A percentile compares a stretch with the other conserved stretches of the same genome.
Evolutionary conservation across 2,113 vertebrate genomes (phyloP).

Genomic region (Poeciliopsis turrubarensis): DNA sequence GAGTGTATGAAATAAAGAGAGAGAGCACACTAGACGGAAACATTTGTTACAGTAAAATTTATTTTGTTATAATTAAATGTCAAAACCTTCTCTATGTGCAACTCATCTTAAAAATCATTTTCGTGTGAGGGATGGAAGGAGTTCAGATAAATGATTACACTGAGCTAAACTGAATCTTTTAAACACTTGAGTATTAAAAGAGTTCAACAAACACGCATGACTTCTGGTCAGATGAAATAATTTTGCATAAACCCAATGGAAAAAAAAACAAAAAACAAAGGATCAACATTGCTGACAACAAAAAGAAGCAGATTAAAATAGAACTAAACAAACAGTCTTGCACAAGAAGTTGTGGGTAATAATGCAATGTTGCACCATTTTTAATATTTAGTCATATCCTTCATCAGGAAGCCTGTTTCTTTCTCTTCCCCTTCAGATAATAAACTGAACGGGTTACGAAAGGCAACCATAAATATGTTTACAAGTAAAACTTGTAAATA

Average conservation of each 20-base stretch:
- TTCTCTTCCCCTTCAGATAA: not conserved
- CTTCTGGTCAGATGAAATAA: not conserved
- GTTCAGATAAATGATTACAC: not conserved
- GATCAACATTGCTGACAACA: no score
- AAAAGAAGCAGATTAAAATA: no score
- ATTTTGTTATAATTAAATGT: not conserved
- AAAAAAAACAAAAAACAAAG: not conserved
- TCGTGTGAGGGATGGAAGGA: no score
- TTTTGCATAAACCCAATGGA: not conserved
- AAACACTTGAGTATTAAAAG: not conserved
- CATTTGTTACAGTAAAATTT: not conserved
- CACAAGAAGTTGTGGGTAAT: not conserved
- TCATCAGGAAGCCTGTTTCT: no score
- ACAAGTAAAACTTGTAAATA: not conserved
- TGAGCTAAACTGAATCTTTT: not conserved
- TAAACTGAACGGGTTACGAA: not conserved
- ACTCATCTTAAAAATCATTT: not conserved
- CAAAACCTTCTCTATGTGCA: no score
- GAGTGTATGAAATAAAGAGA: constrained; percentile 7
- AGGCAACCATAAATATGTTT: not conserved
- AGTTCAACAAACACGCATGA: not conserved
- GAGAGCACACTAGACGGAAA: not conserved
- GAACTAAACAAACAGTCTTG: no score
- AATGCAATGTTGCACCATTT: not conserved
- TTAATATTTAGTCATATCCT: not conserved